Percentiles rank a stretch among this genome's conserved stretches.
phyloP scores from a whole-genome alignment of 2,797 vertebrate species.

The Mallotus villosus region DNA sequence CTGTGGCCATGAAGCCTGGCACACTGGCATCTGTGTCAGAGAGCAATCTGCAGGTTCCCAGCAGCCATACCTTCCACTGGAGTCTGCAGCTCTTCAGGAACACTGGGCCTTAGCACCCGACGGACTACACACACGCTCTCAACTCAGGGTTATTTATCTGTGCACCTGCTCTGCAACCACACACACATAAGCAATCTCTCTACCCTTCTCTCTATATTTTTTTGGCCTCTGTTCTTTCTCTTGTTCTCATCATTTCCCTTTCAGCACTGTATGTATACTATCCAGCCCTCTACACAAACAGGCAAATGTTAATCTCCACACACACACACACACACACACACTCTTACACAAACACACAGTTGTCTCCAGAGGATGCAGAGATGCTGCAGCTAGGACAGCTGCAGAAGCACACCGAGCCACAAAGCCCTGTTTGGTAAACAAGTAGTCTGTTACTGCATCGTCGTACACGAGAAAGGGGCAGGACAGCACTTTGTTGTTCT shows the following conservation, averaged over 20 bases:
- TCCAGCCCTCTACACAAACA: slow-evolving; percentile 6
- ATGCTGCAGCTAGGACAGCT: slow-evolving; percentile 32
- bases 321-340: not conserved
- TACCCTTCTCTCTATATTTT: no score
- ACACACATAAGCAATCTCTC: no score
- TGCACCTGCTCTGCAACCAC: slow-evolving; percentile 2
- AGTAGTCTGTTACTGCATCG: slow-evolving; percentile 39
- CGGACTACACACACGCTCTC: slow-evolving; percentile 13
- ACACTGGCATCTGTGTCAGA: slow-evolving; percentile 38
- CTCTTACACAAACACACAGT: slow-evolving; percentile 16
- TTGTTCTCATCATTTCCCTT: no score
- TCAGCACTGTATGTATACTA: not conserved
- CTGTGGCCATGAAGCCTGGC: slow-evolving; percentile 15
- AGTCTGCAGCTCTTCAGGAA: slow-evolving; percentile 42
- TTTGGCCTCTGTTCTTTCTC: no score
- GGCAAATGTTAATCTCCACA: slow-evolving; percentile 1
- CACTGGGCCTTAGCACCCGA: slow-evolving; percentile 28
- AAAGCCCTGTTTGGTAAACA: slow-evolving; percentile 36
- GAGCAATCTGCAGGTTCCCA: slow-evolving; percentile 44
- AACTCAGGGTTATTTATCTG: slow-evolving; percentile 34
- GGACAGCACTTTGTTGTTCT: not conserved
- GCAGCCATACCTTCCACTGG: slow-evolving; percentile 46
- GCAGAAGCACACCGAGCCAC: slow-evolving; percentile 44
- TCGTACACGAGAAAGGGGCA: slow-evolving; percentile 6
- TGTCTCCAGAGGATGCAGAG: slow-evolving; percentile 37